These are phyloP conservation scores for Pogonocichla stellata DNA, from an alignment of 2,113 vertebrate genomes.

Conservation along the genomic window DNA sequence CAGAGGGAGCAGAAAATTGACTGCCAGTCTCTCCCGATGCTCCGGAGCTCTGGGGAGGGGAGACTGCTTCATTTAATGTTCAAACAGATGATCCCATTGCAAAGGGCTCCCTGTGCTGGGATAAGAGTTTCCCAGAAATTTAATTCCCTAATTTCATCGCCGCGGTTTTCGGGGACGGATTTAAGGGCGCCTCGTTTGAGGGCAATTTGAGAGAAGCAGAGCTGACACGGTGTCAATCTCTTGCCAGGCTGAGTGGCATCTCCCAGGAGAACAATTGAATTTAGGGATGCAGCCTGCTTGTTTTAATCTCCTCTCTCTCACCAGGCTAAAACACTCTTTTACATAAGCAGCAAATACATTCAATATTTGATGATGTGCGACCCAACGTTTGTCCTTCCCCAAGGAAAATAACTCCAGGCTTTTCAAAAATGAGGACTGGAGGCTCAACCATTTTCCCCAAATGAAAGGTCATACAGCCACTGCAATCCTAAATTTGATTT, in stretches of 20 bases:
- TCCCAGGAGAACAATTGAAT: slow-evolving; percentile 40
- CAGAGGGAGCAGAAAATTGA: background rate
- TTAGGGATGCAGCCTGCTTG: background rate
- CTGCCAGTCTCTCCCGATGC: background rate
- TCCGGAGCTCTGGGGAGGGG: background rate
- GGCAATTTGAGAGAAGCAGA: slow-evolving; percentile 24
- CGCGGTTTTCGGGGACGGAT: background rate
- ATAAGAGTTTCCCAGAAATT: slow-evolving; percentile 30
- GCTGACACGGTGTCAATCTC: background rate
- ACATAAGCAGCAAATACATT: slow-evolving; percentile 19
- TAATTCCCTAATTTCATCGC: slow-evolving; percentile 34
- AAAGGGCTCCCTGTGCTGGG: background rate
- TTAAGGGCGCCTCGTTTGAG: background rate
- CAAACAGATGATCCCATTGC: background rate
- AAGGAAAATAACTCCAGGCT: background rate
- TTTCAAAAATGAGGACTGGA: background rate
- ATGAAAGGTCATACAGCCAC: background rate
- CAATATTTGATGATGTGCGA: background rate
- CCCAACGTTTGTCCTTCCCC: background rate
- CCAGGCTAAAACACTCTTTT: slow-evolving; percentile 13
- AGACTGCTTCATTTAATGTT: background rate
- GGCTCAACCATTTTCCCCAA: background rate
- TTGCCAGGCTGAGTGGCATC: background rate
- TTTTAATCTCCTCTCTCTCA: slow-evolving; percentile 15
- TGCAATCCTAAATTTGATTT: background rate